A percentile compares a stretch with the other conserved stretches of the same genome.
Conservation (phyloP, 2,888 invertebrate species). For the Gastrophysa polygoni region DNA sequence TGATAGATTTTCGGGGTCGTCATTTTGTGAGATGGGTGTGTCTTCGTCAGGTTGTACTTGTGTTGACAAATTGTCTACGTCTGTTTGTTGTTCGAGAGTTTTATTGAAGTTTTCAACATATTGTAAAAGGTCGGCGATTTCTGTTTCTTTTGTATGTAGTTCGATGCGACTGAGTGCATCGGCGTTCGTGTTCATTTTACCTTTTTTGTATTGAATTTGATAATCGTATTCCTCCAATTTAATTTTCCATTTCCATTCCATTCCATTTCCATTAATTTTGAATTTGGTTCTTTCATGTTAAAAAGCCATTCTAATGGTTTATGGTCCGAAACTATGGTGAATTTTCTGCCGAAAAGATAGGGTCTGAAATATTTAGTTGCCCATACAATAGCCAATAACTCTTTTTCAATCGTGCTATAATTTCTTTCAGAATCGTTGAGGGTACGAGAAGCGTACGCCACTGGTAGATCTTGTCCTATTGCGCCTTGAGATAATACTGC, state of each 20-base stretch:
- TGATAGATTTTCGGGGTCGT: background rate
- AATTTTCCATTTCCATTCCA: no score
- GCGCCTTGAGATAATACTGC: constrained; percentile 6
- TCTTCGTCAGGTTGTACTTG: background rate
- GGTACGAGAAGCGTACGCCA: no score
- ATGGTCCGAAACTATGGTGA: constrained; percentile 27
- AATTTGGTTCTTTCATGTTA: constrained; percentile 22
- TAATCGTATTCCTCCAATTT: constrained; percentile 19
- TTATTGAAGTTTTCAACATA: background rate
- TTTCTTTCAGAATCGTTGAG: constrained; percentile 23
- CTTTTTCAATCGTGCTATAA: constrained; percentile 34
- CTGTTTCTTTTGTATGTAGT: constrained; percentile 2
- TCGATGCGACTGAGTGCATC: constrained; percentile 14
- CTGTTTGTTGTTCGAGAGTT: background rate
- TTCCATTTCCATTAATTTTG: constrained; percentile 14
- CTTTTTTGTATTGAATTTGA: background rate
- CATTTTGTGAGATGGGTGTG: background rate
- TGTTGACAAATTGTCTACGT: background rate
- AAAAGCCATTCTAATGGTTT: constrained; percentile 34
- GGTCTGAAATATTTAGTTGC: no score
- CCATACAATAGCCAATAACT: no score
- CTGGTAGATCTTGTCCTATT: background rate
- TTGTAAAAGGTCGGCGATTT: background rate
- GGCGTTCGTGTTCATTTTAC: constrained; percentile 16
- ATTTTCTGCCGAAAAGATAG: background rate